These are phyloP conservation scores for Gisinianus flammeolus DNA, from an alignment of 2,888 invertebrate genomes.

Conservation along the genomic window DNA sequence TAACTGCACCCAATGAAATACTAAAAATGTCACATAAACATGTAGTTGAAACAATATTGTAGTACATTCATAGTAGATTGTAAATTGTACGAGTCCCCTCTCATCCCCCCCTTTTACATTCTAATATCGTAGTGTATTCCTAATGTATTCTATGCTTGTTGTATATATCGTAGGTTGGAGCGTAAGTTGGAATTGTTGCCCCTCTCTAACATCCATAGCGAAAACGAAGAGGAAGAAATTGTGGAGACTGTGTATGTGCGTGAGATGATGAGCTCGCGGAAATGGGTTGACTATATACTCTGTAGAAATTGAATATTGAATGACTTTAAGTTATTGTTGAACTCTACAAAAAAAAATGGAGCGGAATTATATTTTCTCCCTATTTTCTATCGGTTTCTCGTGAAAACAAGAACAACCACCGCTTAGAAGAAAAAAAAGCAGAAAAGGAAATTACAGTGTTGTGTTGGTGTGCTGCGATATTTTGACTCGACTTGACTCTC, in stretches of 20 bases:
- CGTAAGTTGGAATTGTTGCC: slow-evolving; percentile 17
- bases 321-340: too few species aligned
- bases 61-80: neutral
- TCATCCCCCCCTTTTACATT: too few species aligned
- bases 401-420: too few species aligned
- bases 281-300: too few species aligned
- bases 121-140: neutral
- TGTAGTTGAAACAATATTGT: neutral
- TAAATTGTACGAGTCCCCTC: too few species aligned
- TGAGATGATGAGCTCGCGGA: too few species aligned
- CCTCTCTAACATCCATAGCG: slow-evolving; percentile 16
- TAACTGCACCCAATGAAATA: neutral
- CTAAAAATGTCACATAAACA: neutral
- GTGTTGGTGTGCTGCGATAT: too few species aligned
- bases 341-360: neutral
- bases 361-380: neutral
- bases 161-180: slow-evolving; percentile 12
- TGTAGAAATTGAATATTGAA: too few species aligned
- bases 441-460: too few species aligned
- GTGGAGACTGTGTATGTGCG: slow-evolving; percentile 12
- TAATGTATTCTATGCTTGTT: neutral
- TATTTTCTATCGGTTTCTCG: neutral
- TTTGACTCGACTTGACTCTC: too few species aligned
- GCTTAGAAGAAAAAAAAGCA: too few species aligned
- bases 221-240: slow-evolving; percentile 22